Evolutionary conservation across 2,113 vertebrate genomes (phyloP), one percentile per base, ranked within the genome.

Genomic region (Paedocypris sp.): DNA sequence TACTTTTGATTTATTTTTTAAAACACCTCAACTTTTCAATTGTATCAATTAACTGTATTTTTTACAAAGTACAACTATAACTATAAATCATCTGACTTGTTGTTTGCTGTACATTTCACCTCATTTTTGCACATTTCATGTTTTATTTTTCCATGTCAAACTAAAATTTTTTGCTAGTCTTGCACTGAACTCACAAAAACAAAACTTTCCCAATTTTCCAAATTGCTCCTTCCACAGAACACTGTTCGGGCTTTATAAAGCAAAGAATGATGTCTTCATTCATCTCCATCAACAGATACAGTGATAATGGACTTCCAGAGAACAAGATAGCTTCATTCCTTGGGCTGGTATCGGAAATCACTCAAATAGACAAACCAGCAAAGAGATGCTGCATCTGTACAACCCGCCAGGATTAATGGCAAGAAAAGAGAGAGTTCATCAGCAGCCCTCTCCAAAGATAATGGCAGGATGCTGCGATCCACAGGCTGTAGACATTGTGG

Each of bases 301-400:
- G 26, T 19, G 53, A 57, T 57, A 43, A 57, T 57, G 26, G 38
- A 57, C 53, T 57, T 18, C 20, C 38, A 20, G 26, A 57, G 18
- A 57, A 57, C 25, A 43, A 57, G 53, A 57, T 31, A 31, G 26
- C 53, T 57, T 57, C 39, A 57, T 43, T 43, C 39, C 53, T 43
- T 32, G 25, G 16, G 53, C 18, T 43, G 48, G 12, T 62, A 52
- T 31, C 52, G 39, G 26, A 52, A 43, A 42, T 42, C 47, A 15
- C 49, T 32, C 48, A 33, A 8, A 41, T 16, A 35, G 28, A 31
- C 29, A 31, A 52, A 32, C 33, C 39, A 35, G 15, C 29, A 48
- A 48, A 60, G 45, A 43, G 13, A 6, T 10, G 3, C 1, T 43
- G n/a, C 25, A 33, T 51, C 29, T 50, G 11, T 48, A 32, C 26